phyloP scores from a whole-genome alignment of 2,797 vertebrate genomes.

The Characodon lateralis region DNA sequence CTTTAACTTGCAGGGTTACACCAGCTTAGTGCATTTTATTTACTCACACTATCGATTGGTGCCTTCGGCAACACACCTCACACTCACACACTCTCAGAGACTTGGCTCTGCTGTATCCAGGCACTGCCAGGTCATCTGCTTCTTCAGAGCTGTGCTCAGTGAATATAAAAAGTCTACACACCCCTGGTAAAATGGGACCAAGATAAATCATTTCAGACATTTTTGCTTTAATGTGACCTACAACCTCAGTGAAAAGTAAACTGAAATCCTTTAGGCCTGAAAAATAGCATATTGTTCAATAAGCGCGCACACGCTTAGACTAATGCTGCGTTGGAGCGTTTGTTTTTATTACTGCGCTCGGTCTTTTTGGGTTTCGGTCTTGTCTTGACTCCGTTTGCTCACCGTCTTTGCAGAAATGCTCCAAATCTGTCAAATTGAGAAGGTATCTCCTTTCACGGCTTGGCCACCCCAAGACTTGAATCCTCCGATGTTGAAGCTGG shows the following conservation, averaged over 20 bases:
- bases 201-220: not conserved
- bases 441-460: not conserved
- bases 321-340: no score
- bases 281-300: no score
- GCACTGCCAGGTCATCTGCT: slow-evolving; percentile 59
- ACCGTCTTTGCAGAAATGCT: not conserved
- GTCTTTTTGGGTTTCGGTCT: no score
- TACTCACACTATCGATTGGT: slow-evolving; percentile 79
- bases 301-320: no score
- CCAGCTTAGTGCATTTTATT: slow-evolving; percentile 82
- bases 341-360: no score
- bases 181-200: not conserved
- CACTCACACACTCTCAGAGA: slow-evolving; percentile 40
- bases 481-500: not conserved
- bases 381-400: not conserved
- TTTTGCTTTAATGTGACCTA: no score
- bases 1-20: slow-evolving; percentile 79
- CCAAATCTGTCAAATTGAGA: not conserved
- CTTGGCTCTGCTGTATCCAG: slow-evolving; percentile 48
- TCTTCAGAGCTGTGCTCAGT: slow-evolving; percentile 40
- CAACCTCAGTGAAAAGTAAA: not conserved
- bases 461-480: not conserved
- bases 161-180: not conserved
- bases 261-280: no score
- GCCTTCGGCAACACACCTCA: slow-evolving; percentile 72